Evolutionary conservation across 2,888 invertebrate species (phyloP).

Genomic region (Drosophila peninsularis): DNA sequence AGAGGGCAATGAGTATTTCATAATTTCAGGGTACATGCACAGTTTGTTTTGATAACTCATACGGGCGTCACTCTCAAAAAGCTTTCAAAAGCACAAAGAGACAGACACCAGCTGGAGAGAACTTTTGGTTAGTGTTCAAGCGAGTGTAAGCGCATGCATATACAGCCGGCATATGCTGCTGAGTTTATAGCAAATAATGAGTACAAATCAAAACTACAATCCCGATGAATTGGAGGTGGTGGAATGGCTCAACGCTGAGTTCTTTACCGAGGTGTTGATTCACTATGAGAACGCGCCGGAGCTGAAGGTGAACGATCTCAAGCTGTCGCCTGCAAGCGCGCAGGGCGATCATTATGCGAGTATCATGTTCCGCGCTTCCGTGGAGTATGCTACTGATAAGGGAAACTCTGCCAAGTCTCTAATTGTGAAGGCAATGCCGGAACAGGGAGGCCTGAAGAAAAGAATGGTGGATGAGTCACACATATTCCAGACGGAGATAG

Average conservation of each 20-base stretch:
- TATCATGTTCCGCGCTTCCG: conserved; percentile 60
- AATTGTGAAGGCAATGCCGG: conserved; percentile 76
- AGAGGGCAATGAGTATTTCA: no score
- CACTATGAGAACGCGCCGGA: conserved; percentile 30
- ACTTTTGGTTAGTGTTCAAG: conserved; percentile 6
- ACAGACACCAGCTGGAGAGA: neutral
- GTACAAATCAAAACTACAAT: conserved; percentile 25
- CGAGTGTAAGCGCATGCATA: neutral
- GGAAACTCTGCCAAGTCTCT: conserved; percentile 50
- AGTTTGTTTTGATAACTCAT: neutral
- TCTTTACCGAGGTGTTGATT: conserved; percentile 52
- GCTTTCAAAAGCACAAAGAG: neutral
- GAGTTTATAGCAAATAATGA: conserved; percentile 11
- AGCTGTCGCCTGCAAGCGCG: conserved; percentile 51
- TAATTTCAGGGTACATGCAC: no score
- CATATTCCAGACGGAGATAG: conserved; percentile 73
- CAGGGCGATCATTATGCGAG: conserved; percentile 74
- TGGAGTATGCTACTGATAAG: conserved; percentile 35
- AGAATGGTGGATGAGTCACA: conserved; percentile 56
- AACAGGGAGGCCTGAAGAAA: conserved; percentile 68
- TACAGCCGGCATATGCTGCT: neutral
- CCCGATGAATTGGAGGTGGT: conserved; percentile 62
- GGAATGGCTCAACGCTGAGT: conserved; percentile 60
- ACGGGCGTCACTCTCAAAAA: neutral
- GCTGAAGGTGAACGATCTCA: conserved; percentile 28